Evolutionary conservation across 2,113 vertebrate species (phyloP), one percentile per base, ranked within the genome.

Genomic region (Dissostichus mawsoni): DNA sequence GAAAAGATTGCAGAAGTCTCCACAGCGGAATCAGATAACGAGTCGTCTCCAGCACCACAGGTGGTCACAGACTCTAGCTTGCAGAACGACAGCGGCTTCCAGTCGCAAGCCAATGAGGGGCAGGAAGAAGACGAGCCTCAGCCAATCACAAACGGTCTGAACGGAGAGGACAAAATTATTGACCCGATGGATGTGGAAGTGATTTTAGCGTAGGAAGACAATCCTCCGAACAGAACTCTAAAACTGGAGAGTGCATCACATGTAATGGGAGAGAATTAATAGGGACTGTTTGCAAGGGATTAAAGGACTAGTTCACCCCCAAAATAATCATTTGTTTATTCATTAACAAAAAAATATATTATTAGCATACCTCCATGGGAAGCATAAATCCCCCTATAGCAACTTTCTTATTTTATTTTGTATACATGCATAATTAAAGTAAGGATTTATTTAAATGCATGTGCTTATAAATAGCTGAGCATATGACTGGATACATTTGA

Each of bases 151-250:
- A 90, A 89, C 0, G 63, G 76, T 36, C 79, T 92, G 65, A 29
- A 76, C 11, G 17, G 58, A 73, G 81, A 78, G 87, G 79, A 81
- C 33, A 68, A 80, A 51, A 67, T 61, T 0, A 25, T 83, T 1
- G 86, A 91, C 58, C 80, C 84, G 0, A 84, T 62, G 3, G 81
- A 92, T 16, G 90, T 91, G 63, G 84, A 82, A 56, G 82, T 87
- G 71, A 73, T 1, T 70, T 14, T 75, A 23, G 84, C 89, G 8
- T 89, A 86, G 85, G 81, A 56, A 89, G 85, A 64, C 11, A 10
- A 16, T 51, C 45, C 5, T 7, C 17, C 18, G 66, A 80, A 76
- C 76, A 85, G 0, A 89, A 93, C 77, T 89, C 76, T 72, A 90
- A 93, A 87, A 84, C 81, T 45, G 17, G 50, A 8, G 18, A 61